These are phyloP conservation scores for Noctua janthina DNA, from an alignment of 2,888 invertebrate genomes.

Conservation along the genomic window DNA sequence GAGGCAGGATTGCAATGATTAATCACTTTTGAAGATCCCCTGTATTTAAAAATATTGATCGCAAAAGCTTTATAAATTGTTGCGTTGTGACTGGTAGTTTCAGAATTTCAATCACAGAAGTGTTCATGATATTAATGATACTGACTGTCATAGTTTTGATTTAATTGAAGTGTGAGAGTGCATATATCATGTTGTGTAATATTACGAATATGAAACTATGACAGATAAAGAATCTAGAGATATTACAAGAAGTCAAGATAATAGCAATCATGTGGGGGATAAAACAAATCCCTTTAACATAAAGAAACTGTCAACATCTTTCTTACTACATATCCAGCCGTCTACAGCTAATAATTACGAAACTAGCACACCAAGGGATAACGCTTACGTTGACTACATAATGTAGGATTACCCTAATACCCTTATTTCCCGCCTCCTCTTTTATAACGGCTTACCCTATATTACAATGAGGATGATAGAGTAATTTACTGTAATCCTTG, in stretches of 20 bases:
- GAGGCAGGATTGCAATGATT: constrained; percentile 53
- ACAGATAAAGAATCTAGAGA: background rate
- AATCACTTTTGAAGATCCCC: constrained; percentile 44
- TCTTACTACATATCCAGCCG: constrained; percentile 2
- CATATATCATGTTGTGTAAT: background rate
- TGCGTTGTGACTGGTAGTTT: constrained; percentile 39
- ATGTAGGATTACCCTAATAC: constrained; percentile 64
- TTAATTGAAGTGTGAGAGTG: background rate
- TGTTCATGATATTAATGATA: background rate
- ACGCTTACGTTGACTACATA: constrained; percentile 43
- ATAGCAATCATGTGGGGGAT: background rate
- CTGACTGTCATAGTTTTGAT: background rate
- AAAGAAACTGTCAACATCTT: constrained; percentile 22
- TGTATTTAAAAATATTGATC: constrained; percentile 55
- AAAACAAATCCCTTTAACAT: background rate
- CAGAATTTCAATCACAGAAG: background rate
- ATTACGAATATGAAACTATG: background rate
- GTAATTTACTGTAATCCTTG: constrained; percentile 56
- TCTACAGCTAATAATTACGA: constrained; percentile 33
- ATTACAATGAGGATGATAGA: constrained; percentile 56
- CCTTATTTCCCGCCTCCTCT: constrained; percentile 29
- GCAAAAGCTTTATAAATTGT: constrained; percentile 44
- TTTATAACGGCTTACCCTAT: constrained; percentile 63
- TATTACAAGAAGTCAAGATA: background rate
- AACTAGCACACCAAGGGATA: constrained; percentile 61